Conservation (phyloP, 2,113 vertebrate species). For the Carassius carassius region DNA sequence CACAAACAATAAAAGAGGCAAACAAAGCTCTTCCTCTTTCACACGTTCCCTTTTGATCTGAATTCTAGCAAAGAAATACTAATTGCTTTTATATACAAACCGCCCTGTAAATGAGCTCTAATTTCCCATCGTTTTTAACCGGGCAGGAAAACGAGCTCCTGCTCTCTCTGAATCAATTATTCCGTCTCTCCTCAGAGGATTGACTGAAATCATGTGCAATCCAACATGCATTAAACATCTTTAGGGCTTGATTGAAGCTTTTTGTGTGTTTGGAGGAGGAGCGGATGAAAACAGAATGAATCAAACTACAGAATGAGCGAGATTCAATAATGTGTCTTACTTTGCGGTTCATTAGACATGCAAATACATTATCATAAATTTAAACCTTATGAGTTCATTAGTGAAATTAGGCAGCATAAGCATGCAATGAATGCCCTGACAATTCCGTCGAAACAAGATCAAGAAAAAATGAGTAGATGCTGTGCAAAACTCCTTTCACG, state of each 20-base stretch:
- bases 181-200: not conserved
- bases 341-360: not conserved
- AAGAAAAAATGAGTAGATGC: too few species aligned
- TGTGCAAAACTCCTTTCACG: too few species aligned
- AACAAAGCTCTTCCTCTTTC: not conserved
- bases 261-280: not conserved
- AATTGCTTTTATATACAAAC: constrained; percentile 19
- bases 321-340: not conserved
- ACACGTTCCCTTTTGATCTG: not conserved
- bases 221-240: not conserved
- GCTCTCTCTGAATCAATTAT: constrained; percentile 9
- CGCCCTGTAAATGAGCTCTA: constrained; percentile 11
- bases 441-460: not conserved
- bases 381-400: not conserved
- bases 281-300: not conserved
- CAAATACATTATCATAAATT: not conserved
- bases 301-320: not conserved
- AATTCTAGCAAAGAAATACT: constrained; percentile 8
- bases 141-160: not conserved
- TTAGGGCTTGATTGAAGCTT: constrained; percentile 1
- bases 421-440: not conserved
- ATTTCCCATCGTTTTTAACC: not conserved
- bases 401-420: not conserved
- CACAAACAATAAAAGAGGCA: not conserved
- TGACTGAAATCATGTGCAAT: constrained; percentile 11